Base-by-base conservation (phyloP, 1,140 invertebrate genomes). In the Listronotus bonariensis region DNA sequence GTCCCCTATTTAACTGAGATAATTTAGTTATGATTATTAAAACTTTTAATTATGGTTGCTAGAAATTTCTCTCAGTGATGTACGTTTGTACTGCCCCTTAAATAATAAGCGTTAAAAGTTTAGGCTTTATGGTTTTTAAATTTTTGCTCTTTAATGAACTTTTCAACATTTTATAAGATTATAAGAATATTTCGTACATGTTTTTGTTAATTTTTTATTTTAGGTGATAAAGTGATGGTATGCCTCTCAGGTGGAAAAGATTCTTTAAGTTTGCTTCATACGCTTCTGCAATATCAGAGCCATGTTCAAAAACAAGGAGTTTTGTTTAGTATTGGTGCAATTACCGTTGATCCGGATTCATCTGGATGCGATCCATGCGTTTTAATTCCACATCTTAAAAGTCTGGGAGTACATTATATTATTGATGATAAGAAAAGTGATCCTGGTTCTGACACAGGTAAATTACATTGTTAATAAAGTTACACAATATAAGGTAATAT, bases 161-260 rank as follows among this genome's bases (percentile, higher is more conserved):
- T n/a, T n/a, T n/a, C n/a, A n/a, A n/a, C n/a, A n/a, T n/a, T n/a
- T n/a, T n/a, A n/a, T n/a, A n/a, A n/a, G n/a, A n/a, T n/a, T n/a
- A n/a, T n/a, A n/a, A n/a, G n/a, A n/a, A n/a, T n/a, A n/a, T n/a
- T n/a, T n/a, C n/a, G n/a, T n/a, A n/a, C n/a, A n/a, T n/a, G n/a
- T n/a, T n/a, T n/a, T n/a, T 1, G 11, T 18, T 10, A n/a, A 53
- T 14, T 40, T 17, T 0, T 52, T 31, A n/a, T 40, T 57, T 6
- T 26, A 58, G 63, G 63, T 3, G 94, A 97, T 73, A 84, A 86
- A 54, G 85, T 96, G 10, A 79, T 96, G 68, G 85, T 96, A 1
- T 95, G 94, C 78, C 79, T 96, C n/a, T 90, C 90, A 0, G 91
- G 88, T 0, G 90, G 90, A 0, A 89, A 89, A 61, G 90, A 92